Evolutionary conservation across 2,797 vertebrate genomes (phyloP).

Genomic region (Pristis pectinata): DNA sequence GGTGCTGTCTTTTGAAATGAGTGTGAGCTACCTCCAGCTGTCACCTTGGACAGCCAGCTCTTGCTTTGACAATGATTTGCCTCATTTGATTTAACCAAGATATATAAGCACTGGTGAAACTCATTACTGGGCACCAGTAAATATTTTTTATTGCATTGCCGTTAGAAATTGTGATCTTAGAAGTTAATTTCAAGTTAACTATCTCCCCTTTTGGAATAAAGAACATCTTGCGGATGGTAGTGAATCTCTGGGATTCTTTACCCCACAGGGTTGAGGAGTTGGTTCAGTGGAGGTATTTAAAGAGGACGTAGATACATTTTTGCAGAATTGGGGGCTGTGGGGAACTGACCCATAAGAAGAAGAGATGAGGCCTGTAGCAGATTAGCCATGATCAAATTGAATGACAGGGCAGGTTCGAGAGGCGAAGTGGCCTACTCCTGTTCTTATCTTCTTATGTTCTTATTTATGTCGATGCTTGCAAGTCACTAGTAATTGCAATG

Average conservation of each 20-base stretch:
- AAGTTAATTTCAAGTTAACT: not conserved
- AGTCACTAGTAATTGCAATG: not conserved
- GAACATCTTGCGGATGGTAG: not conserved
- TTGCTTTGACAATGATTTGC: not conserved
- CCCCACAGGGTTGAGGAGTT: too few species aligned
- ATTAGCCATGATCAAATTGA: too few species aligned
- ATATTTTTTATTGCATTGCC: not conserved
- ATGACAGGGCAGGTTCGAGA: too few species aligned
- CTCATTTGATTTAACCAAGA: not conserved
- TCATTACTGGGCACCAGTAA: not conserved
- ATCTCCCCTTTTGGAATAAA: not conserved
- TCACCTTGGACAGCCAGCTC: not conserved
- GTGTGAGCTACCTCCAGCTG: too few species aligned
- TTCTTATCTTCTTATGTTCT: not conserved
- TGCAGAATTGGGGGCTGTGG: too few species aligned
- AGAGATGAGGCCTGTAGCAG: too few species aligned
- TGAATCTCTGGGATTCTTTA: not conserved
- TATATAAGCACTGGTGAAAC: not conserved
- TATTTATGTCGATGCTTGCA: not conserved
- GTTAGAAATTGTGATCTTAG: not conserved
- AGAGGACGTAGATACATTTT: too few species aligned
- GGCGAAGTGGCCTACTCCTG: too few species aligned
- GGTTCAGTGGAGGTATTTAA: too few species aligned
- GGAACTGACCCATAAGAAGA: too few species aligned
- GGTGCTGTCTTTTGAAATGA: not conserved